Evolutionary conservation across 2,888 invertebrate genomes (phyloP), one percentile per base, ranked within the genome.

Genomic region (Hofmannophila pseudospretella): DNA sequence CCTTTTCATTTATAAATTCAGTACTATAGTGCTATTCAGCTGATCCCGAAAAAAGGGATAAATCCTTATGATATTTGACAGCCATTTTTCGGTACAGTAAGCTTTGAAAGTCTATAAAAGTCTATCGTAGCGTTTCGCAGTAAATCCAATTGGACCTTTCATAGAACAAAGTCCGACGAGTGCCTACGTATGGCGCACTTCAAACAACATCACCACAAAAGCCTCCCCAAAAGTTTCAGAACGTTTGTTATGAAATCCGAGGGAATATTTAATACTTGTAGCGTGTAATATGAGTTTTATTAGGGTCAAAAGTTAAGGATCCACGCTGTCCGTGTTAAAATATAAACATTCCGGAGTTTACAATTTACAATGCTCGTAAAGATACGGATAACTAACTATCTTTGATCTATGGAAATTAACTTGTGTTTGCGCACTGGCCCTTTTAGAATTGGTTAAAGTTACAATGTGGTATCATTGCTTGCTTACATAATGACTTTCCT

Each of bases 191-290:
- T 23, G n/a, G 2, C 23, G 1, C 8, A 23, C 23, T 12, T 38
- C 36, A 41, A 44, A 45, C 42, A 42, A 47, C 45, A 48, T 50
- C 48, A 44, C 34, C 39, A 44, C 44, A 48, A 49, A 51, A 58
- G 36, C 45, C 44, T 39, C 40, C 54, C 52, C 50, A 45, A 60
- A 63, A 58, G 49, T 61, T 62, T 45, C 25, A 39, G 36, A 38
- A 39, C 38, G 42, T 41, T 39, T 51, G 50, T 52, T 47, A 47
- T 44, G 51, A 46, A 53, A 53, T 48, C 37, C 45, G 36, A 35
- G 40, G 42, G 57, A 53, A 57, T 63, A 54, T 64, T 58, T 52
- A 56, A 51, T 53, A 48, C 42, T 51, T 44, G 11, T 11, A 27
- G 4, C 11, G 27, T 27, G 27, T 39, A 52, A 54, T 48, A 48